Percentiles rank a stretch among this genome's conserved stretches.
Evolutionary conservation across 2,797 vertebrate species (phyloP).

Genomic region (Diceros bicornis): DNA sequence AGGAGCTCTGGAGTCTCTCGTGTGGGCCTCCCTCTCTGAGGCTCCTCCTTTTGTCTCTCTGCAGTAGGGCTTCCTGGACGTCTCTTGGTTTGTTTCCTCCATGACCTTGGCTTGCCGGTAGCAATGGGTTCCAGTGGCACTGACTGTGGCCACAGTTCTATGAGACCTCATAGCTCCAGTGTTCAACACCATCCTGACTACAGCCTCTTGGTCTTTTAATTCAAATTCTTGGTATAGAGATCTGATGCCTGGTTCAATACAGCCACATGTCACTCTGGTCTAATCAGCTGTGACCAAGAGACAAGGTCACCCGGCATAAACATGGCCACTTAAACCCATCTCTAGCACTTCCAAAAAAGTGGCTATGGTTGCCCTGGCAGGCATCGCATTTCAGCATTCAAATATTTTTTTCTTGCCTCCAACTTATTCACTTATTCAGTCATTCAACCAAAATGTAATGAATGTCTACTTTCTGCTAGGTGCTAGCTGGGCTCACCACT

Average conservation of each 20-base stretch:
- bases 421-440: neutral
- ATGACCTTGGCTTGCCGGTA: neutral
- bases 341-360: neutral
- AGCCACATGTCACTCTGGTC: neutral
- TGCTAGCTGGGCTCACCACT: neutral
- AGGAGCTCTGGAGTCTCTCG: neutral
- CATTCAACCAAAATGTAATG: neutral
- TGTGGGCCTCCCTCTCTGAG: accelerated
- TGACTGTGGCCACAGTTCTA: neutral
- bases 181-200: neutral
- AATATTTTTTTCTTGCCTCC: neutral
- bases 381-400: neutral
- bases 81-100: neutral
- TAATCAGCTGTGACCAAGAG: neutral
- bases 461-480: neutral
- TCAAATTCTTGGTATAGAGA: neutral
- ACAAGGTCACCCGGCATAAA: neutral
- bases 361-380: neutral
- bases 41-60: neutral
- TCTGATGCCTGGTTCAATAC: neutral
- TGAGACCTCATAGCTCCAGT: neutral
- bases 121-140: neutral
- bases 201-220: neutral
- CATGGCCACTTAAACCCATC: neutral
- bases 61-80: neutral